A percentile compares a stretch with the other conserved stretches of the same genome.
These are phyloP conservation scores for Embiotoca jacksoni DNA, from an alignment of 2,113 vertebrate species.

Conservation along the genomic window DNA sequence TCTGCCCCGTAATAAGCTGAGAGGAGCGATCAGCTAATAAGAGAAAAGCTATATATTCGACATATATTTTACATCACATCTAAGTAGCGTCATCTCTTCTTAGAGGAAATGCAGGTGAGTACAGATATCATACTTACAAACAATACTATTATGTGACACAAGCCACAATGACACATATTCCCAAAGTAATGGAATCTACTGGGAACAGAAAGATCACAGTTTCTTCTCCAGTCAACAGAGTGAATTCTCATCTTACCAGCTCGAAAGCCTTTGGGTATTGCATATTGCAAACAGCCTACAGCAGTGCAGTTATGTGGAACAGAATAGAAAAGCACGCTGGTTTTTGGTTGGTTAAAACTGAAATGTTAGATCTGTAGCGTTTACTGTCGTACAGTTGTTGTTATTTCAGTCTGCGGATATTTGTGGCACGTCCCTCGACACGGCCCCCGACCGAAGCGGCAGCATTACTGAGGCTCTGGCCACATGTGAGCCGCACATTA, in stretches of 20 bases:
- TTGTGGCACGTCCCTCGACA: constrained; percentile 66
- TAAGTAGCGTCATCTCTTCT: constrained; percentile 18
- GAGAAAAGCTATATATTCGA: constrained; percentile 31
- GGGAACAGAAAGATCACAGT: constrained; percentile 73
- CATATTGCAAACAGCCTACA: constrained; percentile 79
- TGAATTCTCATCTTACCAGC: constrained; percentile 62
- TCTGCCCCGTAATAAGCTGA: constrained; percentile 22
- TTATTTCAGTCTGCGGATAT: constrained; percentile 79
- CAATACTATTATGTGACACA: constrained; percentile 68
- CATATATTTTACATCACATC: constrained; percentile 40
- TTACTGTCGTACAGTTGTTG: constrained; percentile 79
- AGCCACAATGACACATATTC: constrained; percentile 65
- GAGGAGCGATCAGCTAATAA: constrained; percentile 33
- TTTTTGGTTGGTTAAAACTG: constrained; percentile 70
- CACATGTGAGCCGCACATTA: constrained; percentile 78
- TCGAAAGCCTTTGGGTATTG: constrained; percentile 79
- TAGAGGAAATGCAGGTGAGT: constrained; percentile 48
- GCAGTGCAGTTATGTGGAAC: constrained; percentile 67
- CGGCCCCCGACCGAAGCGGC: constrained; percentile 63
- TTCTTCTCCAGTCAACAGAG: constrained; percentile 65
- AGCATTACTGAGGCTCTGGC: constrained; percentile 70
- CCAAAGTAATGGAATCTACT: constrained; percentile 68
- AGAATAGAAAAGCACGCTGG: constrained; percentile 59
- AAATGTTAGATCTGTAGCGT: constrained; percentile 71
- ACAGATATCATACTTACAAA: constrained; percentile 59